Base-by-base conservation (phyloP, 1,140 invertebrate genomes). In the Drosophila sechellia region DNA sequence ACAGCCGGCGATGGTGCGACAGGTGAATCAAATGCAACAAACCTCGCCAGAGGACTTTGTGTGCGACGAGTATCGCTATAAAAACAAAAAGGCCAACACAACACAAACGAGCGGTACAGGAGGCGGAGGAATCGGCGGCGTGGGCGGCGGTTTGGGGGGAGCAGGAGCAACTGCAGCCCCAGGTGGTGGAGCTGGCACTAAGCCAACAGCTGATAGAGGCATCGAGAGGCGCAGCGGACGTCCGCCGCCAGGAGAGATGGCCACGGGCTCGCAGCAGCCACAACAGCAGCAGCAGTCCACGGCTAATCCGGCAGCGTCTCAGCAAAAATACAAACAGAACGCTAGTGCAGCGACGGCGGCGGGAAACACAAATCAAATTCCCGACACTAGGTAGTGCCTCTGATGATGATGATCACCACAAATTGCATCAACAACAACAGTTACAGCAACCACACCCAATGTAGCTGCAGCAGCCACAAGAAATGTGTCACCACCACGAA, bases 361-460 rank as follows among this genome's bases (percentile, higher is more conserved):
- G 56, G 43, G 74, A 72, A 85, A 91, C 68, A 91, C 90, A 87
- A 92, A 92, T 92, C 91, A 92, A 90, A 90, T 92, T 75, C 90
- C 90, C 63, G 90, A 92, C 84, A 87, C 91, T 92, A 92, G 91
- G 91, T 92, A 92, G 91, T 92, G 91, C 86, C 83, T 85, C 77
- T 58, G 69, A 78, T 61, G 57, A 78, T 61, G 57, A 52, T 59
- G 46, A 53, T 63, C 52, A 76, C 46, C n/a, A 63, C 42, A 58
- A 63, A 58, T 73, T 55, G 66, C 55, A 77, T 64, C 63, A 48
- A 54, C 52, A 75, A 37, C 53, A 66, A 55, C 57, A 69, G 25
- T 50, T 43, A 56, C 48, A 59, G 46, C 25, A 63, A 43, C 52
- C 59, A 45, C 68, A 73, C 40, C 59, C 52, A 56, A 80, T 78